These are phyloP conservation scores for Stenolophus ochropezus DNA, from an alignment of 2,888 invertebrate genomes.

Conservation along the genomic window DNA sequence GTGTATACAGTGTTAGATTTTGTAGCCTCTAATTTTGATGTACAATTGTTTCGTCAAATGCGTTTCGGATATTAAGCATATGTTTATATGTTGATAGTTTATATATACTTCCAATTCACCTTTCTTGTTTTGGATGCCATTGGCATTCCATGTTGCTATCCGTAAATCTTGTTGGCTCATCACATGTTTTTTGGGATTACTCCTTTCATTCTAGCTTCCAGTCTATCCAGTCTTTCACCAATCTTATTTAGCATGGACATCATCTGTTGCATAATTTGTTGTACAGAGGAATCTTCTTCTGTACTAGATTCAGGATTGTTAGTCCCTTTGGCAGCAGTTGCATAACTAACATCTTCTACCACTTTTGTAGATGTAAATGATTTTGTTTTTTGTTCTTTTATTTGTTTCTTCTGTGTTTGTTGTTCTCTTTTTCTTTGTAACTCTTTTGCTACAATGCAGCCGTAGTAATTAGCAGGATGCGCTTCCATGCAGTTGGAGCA, in stretches of 20 bases:
- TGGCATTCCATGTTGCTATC: conserved; percentile 1
- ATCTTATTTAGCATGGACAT: background rate
- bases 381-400: background rate
- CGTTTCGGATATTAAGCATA: background rate
- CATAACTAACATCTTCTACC: background rate
- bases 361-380: background rate
- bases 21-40: background rate
- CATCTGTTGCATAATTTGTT: background rate
- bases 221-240: background rate
- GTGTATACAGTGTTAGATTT: background rate
- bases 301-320: background rate
- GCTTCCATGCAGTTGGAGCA: no score
- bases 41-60: background rate
- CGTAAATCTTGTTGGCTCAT: background rate
- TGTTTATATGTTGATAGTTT: background rate
- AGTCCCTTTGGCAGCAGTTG: background rate
- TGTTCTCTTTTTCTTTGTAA: background rate
- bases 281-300: background rate
- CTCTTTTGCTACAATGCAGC: no score
- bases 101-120: background rate
- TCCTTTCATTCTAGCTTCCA: background rate
- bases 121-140: background rate
- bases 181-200: background rate
- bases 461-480: no score
- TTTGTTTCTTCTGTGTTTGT: background rate